Conservation (phyloP, 2,888 invertebrate genomes). For the Drosophila ochracea region DNA sequence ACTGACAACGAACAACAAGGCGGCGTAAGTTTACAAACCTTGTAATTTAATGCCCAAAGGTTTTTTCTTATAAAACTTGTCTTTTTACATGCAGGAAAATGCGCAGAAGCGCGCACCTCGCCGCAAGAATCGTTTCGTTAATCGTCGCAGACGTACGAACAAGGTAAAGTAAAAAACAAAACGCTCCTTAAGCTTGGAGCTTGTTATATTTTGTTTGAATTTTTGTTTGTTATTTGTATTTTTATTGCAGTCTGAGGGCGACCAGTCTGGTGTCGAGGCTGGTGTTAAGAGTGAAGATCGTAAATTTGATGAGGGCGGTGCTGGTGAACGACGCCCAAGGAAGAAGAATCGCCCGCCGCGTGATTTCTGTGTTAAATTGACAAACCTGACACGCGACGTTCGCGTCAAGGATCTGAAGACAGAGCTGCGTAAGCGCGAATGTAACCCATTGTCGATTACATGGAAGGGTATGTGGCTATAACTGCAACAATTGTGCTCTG, state of each 20-base stretch:
- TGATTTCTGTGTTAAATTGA: constrained; percentile 86
- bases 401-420: constrained; percentile 91
- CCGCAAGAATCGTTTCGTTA: constrained; percentile 77
- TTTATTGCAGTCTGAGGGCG: constrained; percentile 82
- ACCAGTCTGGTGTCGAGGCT: constrained; percentile 83
- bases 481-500: not conserved
- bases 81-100: constrained; percentile 51
- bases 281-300: constrained; percentile 82
- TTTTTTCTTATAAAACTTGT: not conserved
- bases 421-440: constrained; percentile 90
- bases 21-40: constrained; percentile 62
- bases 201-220: not conserved
- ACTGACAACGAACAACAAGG: constrained; percentile 82
- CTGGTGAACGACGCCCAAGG: constrained; percentile 70
- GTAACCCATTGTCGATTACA: constrained; percentile 91
- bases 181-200: not conserved
- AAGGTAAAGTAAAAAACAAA: constrained; percentile 69
- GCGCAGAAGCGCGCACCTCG: constrained; percentile 75
- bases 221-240: not conserved
- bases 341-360: constrained; percentile 74
- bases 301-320: constrained; percentile 67
- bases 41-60: not conserved
- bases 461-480: constrained; percentile 87
- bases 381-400: constrained; percentile 90
- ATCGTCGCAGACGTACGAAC: constrained; percentile 82